Base-by-base conservation (phyloP, 2,113 vertebrate genomes). In the Cephalopholis sonnerati region DNA sequence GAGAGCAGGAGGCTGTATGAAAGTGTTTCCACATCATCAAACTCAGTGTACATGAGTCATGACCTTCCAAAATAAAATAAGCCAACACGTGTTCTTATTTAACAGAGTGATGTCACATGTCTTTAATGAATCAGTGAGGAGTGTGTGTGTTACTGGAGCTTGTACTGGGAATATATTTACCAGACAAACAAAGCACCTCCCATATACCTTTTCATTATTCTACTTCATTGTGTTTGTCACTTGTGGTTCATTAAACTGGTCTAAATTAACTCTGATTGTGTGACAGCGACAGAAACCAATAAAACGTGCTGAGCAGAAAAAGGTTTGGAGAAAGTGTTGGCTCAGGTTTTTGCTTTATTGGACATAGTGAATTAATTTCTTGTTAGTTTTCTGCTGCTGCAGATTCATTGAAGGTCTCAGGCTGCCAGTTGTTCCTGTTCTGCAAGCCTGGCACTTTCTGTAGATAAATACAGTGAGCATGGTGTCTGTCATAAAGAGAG, bases 391-490 rank as follows among this genome's bases (percentile, higher is more conserved):
- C 32, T 78, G 44, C 61, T 77, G 55, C 68, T 61, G 25, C 50
- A 65, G 61, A 84, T 79, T 87, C 58, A 53, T 83, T 74, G 66
- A 83, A 85, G 51, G 13, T 86, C 16, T 66, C 13, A 1, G 8
- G 48, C 53, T 61, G 65, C 74, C 55, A 53, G 55, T 82, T 70
- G 59, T 63, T 81, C 4, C 29, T 53, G 24, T 77, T 82, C 76
- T 87, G 77, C 76, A 70, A 74, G 54, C 68, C 2, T 36, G 62
- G 68, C 82, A 83, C n/a, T 83, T 85, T 81, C 67, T 77, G 36
- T 36, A 50, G 58, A 72, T 66, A 77, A 70, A 87, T 81, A 27
- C 44, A 69, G 29, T 55, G 48, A 77, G 78, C 67, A 82, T 82
- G 36, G 71, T 58, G 41, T 63, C 44, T 82, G 27, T 59, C 69